Evolutionary conservation across 1,140 invertebrate genomes (phyloP), one percentile per base, ranked within the genome.

Genomic region (Penaeus vannamei): DNA sequence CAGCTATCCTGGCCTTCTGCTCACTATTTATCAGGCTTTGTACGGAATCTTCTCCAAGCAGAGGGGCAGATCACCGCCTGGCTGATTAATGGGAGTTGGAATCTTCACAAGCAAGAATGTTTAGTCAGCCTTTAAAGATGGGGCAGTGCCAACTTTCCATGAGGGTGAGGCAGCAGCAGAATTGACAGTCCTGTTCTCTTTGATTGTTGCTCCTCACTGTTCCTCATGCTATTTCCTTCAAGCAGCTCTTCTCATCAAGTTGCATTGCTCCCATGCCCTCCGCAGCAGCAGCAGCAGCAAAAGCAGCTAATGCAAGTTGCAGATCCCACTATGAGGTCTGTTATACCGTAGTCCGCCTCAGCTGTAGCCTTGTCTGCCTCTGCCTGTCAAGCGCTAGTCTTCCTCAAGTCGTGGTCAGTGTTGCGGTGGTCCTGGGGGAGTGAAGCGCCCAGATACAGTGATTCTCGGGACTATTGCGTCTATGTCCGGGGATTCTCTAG

Each of bases 381-480:
- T 89, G 87, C 87, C 87, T 89, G 87, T 89, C 69, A 89, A 89
- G 82, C 87, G 82, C 83, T 89, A 89, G 82, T 84, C 82, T 85
- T 89, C 82, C 87, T 85, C 69, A 84, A 89, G 82, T 85, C 66
- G 82, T 84, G 87, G 87, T 89, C 53, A 89, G 87, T 84, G 87
- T 84, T 62, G 86, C 81, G 72, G 87, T 89, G 87, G 87, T 89
- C 66, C 66, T 80, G n/a, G 87, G 84, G 87, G 87, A 89, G 83
- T 79, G 69, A 85, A 69, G 82, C 81, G 66, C 86, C 86, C 86
- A 77, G 77, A 88, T 84, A 72, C 69, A 88, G 86, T 88, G 86
- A 84, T 88, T 81, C 81, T 88, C 53, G 81, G 81, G 36, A 79
- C 61, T 87, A 36, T 87, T 77, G 79, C 69, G 77, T 77, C 32